Evolutionary conservation across 2,797 vertebrate species (phyloP).

Genomic region (Australoheros facetus): DNA sequence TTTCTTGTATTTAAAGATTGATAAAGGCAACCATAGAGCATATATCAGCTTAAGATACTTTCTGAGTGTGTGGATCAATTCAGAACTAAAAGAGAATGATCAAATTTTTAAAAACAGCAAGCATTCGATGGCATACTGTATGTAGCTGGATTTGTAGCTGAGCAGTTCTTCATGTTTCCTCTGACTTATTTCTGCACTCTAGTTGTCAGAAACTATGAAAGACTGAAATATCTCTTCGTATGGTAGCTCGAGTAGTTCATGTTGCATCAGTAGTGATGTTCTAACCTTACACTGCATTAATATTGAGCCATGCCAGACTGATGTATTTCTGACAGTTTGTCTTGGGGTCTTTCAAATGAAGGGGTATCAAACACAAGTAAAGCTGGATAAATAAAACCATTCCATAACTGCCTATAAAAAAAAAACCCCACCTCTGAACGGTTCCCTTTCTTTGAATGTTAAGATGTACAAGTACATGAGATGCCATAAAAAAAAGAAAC

Average conservation of each 20-base stretch:
- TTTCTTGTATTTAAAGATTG: too few relatives aligned
- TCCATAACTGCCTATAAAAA: too few relatives aligned
- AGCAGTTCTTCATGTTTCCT: too few relatives aligned
- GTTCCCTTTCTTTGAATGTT: too few relatives aligned
- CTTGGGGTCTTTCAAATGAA: too few relatives aligned
- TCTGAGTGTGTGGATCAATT: not conserved
- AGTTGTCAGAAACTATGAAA: not conserved
- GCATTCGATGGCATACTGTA: not conserved
- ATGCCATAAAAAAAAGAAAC: too few relatives aligned
- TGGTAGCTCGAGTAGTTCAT: not conserved
- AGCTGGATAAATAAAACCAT: too few relatives aligned
- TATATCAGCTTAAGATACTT: not conserved
- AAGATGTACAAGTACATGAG: too few relatives aligned
- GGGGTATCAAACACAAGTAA: too few relatives aligned
- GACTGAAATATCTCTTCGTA: not conserved
- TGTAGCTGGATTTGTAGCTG: too few relatives aligned
- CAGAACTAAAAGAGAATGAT: not conserved
- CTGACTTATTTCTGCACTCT: not conserved
- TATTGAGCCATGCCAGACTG: not conserved
- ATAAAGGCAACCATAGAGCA: not conserved
- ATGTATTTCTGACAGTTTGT: too few relatives aligned
- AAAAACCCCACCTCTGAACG: too few relatives aligned
- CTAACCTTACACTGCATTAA: slow-evolving; percentile 12
- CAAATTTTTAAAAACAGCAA: not conserved
- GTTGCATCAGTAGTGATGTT: slow-evolving; percentile 4